These are phyloP conservation scores for Antheraea assamensis DNA, from an alignment of 2,888 invertebrate genomes.

Conservation along the genomic window DNA sequence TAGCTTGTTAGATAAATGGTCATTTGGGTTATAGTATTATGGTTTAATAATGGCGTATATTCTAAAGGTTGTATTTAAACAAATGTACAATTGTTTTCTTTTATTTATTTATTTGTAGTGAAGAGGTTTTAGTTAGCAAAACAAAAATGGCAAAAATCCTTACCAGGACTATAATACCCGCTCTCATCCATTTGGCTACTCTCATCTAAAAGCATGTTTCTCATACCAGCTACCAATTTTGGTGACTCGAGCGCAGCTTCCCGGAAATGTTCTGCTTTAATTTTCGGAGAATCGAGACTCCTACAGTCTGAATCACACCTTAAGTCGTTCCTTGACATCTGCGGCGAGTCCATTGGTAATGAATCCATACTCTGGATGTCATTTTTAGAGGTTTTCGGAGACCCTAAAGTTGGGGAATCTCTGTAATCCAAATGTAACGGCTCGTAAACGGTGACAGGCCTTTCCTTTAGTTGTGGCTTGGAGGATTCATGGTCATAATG, in stretches of 20 bases:
- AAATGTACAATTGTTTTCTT: too few species aligned
- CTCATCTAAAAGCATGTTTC: conserved; percentile 73
- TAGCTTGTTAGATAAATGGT: too few species aligned
- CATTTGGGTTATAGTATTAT: too few species aligned
- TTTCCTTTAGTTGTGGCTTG: conserved; percentile 70
- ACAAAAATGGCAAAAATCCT: conserved; percentile 1
- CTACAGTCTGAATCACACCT: conserved; percentile 70
- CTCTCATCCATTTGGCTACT: conserved; percentile 78
- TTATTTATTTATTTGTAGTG: neutral
- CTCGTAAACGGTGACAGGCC: conserved; percentile 74
- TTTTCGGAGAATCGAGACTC: conserved; percentile 72
- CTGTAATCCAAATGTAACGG: conserved; percentile 73
- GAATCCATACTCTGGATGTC: conserved; percentile 72
- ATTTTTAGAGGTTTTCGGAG: conserved; percentile 71
- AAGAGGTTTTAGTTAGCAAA: neutral
- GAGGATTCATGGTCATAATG: conserved; percentile 73
- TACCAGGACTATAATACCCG: conserved; percentile 77
- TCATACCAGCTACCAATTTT: conserved; percentile 66
- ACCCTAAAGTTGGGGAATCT: conserved; percentile 68
- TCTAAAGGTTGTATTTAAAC: too few species aligned
- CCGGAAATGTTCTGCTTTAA: conserved; percentile 69
- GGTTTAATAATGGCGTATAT: too few species aligned
- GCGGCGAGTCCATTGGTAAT: conserved; percentile 72
- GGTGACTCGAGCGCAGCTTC: conserved; percentile 70
- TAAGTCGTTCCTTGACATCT: conserved; percentile 67